Base-by-base conservation (phyloP, 1,140 invertebrate genomes). In the Rhopalosiphum padi region DNA sequence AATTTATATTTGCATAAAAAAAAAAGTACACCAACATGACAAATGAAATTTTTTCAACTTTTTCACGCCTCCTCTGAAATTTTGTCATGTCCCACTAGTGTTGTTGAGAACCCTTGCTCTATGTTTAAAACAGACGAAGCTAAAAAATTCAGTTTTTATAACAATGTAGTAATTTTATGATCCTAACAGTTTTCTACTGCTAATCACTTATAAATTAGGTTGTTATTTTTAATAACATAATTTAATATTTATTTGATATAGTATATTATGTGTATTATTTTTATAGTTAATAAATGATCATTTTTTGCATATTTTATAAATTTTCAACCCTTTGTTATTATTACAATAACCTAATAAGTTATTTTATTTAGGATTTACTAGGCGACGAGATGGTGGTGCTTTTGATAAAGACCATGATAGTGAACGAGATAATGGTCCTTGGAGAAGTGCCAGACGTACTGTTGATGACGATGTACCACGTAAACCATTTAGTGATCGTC, bases 361-460 rank as follows among this genome's bases (percentile, higher is more conserved):
- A 77, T 77, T n/a, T 35, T 77, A 77, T 77, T 77, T 30, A 93
- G 91, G 91, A 23, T 93, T 93, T 43, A 53, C 91, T 51, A 86
- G 91, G 21, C 85, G 91, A 86, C 21, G 82, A 43, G 91, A 85
- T 41, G 91, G 91, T 93, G 91, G 91, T 35, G 91, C 91, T n/a
- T 93, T 93, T 93, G 91, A 93, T 51, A 93, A 93, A 93, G 91
- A 93, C 23, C 91, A 93, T 43, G 82, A 86, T 30, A 93, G 82
- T 55, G 91, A 93, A 53, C 37, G 48, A 86, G 91, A 93, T 83
- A 93, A 21, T 93, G 91, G 91, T 53, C 91, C 91, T 37, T 93
- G 91, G 91, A 93, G 91, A 82, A 23, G 68, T 30, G 55, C 48
- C 3, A 93, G 48, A 2, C 82, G 82, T 53, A 93, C 41, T 85